Evolutionary conservation across 2,113 vertebrate genomes (phyloP).

Genomic region (Bubo bubo): DNA sequence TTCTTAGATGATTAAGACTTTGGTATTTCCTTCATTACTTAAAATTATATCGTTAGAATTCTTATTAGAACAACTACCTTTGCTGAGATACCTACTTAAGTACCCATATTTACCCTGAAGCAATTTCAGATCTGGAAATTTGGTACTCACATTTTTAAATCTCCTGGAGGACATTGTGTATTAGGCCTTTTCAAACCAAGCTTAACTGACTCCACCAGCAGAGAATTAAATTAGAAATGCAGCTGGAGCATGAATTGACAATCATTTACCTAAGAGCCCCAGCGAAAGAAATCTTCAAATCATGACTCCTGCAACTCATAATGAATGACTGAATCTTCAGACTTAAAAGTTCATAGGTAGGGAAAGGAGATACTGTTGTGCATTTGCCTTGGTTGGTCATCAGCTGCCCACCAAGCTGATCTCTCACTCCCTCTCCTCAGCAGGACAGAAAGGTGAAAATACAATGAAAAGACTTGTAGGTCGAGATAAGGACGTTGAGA

Average conservation of each 20-base stretch:
- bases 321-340: not conserved
- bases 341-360: not conserved
- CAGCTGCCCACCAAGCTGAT: fast-evolving
- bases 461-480: not conserved
- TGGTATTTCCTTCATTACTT: not conserved
- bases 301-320: not conserved
- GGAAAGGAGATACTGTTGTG: not conserved
- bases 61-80: not conserved
- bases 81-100: not conserved
- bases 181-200: not conserved
- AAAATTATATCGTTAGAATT: not conserved
- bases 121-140: not conserved
- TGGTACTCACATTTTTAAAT: not conserved
- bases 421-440: not conserved
- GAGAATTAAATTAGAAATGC: not conserved
- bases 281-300: not conserved
- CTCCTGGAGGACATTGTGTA: not conserved
- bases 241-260: not conserved
- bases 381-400: not conserved
- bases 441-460: not conserved
- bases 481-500: not conserved
- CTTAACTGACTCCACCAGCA: not conserved
- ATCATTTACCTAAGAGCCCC: not conserved
- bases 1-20: not conserved
- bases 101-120: not conserved